Evolutionary conservation across 2,888 invertebrate species (phyloP), one percentile per base, ranked within the genome.

Genomic region (Aporophyla nigra): DNA sequence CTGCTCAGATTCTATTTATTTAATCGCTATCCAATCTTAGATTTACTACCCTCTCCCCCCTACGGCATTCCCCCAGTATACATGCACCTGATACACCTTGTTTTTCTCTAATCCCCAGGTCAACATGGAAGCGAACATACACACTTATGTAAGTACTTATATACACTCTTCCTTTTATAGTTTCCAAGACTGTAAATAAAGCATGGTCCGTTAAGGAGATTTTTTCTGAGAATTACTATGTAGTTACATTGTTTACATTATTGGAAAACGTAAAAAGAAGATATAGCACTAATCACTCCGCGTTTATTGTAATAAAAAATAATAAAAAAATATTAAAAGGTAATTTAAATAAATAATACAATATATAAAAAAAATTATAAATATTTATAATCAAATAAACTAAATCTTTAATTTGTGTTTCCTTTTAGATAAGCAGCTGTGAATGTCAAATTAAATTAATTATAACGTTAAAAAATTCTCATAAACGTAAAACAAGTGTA

Each of bases 81-180:
- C 83, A 76, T 65, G 78, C 78, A 85, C 86, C 74, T 82, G 77
- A 79, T 85, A 84, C 72, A 86, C 77, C 59, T 43, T 86, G 69
- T 87, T 87, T 83, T 88, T 87, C 77, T 87, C 80, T 87, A 83
- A 84, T 87, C 83, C 87, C 80, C 87, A 87, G 87, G 88, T 87
- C 88, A 88, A 87, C 87, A 88, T 87, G 87, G 87, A 87, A 87
- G 87, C 87, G 85, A 87, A 87, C 83, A 87, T 87, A 83, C 87
- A 87, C 83, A 87, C 87, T 74, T 87, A 87, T 82, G 87, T 87
- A 88, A 87, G 87, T 87, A 87, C 68, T 82, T 86, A 84, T 54
- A 75, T 51, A 77, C 73, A 58, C 63, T 61, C 71, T 81, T 61
- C 40, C 65, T 81, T 81, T 67, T 67, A 73, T 61, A 58, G 19